Evolutionary conservation across 2,888 invertebrate species (phyloP), one percentile per base, ranked within the genome.

Genomic region (Xestia sexstrigata): DNA sequence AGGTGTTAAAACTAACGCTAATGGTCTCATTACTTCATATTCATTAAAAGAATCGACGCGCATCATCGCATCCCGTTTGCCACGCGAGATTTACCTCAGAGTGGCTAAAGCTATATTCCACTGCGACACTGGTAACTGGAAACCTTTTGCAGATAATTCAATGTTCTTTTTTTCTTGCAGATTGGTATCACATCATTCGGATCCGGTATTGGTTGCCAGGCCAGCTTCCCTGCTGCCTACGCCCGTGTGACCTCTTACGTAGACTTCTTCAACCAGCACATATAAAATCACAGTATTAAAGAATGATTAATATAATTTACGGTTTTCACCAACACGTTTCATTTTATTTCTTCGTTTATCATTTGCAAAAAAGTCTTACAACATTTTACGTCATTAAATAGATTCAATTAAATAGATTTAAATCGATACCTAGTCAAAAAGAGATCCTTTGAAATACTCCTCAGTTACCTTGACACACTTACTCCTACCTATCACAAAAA

Each of bases 101-200:
- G 30, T 60, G 1, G 17, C 20, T 20, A 62, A 1, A 62, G 35
- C 35, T 58, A 26, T 15, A 35, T 62, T 58, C 2, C 20, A 60
- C 17, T 9, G 30, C 3, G 17, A 60, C 17, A 30, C 17, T 17
- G 11, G 23, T 20, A 13, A n/a, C 35, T 55, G 15, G 11, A 47
- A 42, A 45, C 15, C 5, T 2, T 39, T n/a, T 47, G 20, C 55
- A 47, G 15, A 6, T 66, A 2, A 65, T 42, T n/a, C 23, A 6
- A 55, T 45, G 7, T 62, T 13, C 26, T n/a, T 26, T 79, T 72
- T 68, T 71, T 62, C 55, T 86, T 85, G 26, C 90, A 94, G 94
- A 90, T 94, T 70, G 94, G 93, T 78, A 55, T 94, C 0, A 89
- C 91, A 8, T 94, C 94, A 2, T 93, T 93, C 76, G 91, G 91